Conservation (phyloP, 2,888 invertebrate species). For the Epiblema foenella region DNA sequence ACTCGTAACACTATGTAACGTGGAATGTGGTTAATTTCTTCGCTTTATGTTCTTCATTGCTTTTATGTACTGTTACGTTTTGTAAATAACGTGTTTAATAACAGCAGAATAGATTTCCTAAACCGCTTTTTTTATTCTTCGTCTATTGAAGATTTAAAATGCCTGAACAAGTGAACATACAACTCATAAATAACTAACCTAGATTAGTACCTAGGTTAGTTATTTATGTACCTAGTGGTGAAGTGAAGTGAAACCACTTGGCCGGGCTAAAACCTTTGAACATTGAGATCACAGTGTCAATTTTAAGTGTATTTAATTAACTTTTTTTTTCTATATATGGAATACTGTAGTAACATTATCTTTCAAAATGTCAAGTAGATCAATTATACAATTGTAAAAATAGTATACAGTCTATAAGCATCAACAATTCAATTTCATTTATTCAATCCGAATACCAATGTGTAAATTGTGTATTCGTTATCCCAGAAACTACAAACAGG, state of each 20-base stretch:
- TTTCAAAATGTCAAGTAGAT: too few species aligned
- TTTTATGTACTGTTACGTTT: slow-evolving; percentile 23
- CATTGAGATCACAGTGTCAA: too few species aligned
- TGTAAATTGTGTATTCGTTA: neutral
- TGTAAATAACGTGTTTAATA: neutral
- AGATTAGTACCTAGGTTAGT: neutral
- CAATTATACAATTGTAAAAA: too few species aligned
- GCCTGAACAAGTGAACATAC: neutral
- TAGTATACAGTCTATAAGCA: too few species aligned
- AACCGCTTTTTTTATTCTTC: neutral
- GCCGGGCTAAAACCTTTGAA: neutral
- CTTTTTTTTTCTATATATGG: too few species aligned
- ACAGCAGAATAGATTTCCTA: neutral
- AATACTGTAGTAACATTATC: too few species aligned
- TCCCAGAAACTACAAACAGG: neutral
- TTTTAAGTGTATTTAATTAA: too few species aligned
- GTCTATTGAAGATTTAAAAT: neutral
- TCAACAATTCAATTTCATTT: too few species aligned
- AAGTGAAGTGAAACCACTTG: neutral
- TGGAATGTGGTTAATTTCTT: slow-evolving; percentile 23
- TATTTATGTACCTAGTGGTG: too few species aligned
- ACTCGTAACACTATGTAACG: slow-evolving; percentile 43
- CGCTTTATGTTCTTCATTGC: neutral
- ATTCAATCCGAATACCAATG: neutral
- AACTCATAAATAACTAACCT: neutral